Percentiles rank a stretch among this genome's conserved stretches.
These are phyloP conservation scores for Caradrina kadenii DNA, from an alignment of 2,888 invertebrate genomes.

Conservation along the genomic window DNA sequence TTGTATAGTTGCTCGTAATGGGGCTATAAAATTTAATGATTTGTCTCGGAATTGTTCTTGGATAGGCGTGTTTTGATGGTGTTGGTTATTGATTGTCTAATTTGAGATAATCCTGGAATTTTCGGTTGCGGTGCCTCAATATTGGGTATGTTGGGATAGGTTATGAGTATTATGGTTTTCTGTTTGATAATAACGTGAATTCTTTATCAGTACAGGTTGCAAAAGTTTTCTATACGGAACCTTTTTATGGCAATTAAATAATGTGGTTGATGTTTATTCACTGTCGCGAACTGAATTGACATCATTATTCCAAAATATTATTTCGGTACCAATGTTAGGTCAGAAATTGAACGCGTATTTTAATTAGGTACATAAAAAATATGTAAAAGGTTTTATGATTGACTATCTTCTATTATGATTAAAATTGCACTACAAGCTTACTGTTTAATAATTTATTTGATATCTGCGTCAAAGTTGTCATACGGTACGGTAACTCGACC, in stretches of 20 bases:
- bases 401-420: conserved; percentile 15
- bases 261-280: background rate
- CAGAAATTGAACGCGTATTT: background rate
- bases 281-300: background rate
- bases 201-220: background rate
- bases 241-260: background rate
- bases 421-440: conserved; percentile 9
- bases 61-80: conserved; percentile 14
- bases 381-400: conserved; percentile 6
- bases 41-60: conserved; percentile 49
- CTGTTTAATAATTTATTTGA: conserved; percentile 31
- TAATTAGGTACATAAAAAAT: background rate
- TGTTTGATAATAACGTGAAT: background rate
- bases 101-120: background rate
- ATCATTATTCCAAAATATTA: background rate
- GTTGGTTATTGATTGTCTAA: conserved; percentile 26
- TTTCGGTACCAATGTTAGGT: background rate
- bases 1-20: conserved; percentile 57
- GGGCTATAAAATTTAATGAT: conserved; percentile 65
- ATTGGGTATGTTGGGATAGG: conserved; percentile 5
- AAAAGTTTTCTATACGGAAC: background rate
- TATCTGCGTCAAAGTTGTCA: conserved; percentile 26
- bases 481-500: conserved; percentile 36
- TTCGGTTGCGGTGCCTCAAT: background rate
- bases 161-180: background rate